Evolutionary conservation across 1,140 invertebrate genomes (phyloP), one percentile per base, ranked within the genome.

Genomic region (Caligus rogercresseyi): DNA sequence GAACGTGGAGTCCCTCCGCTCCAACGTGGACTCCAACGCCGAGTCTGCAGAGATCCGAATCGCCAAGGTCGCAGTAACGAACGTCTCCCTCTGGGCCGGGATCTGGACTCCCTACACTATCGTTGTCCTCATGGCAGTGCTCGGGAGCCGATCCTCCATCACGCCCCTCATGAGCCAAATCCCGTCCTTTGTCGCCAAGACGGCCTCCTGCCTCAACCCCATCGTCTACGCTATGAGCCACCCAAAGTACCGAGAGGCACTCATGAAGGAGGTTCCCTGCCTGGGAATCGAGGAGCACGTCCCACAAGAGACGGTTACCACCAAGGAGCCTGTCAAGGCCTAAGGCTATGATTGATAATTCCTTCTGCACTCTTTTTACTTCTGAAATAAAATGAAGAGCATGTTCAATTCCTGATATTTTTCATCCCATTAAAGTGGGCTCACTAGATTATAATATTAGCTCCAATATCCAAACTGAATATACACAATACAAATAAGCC

Each of bases 21-120:
- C 69, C 18, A 71, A 71, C 58, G 61, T 25, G 4, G 56, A 25
- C 24, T 63, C 66, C 60, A 67, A 68, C 20, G 64, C 60, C 4
- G 68, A 69, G 61, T 65, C 64, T 23, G 68, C 68, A 15, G 69
- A 70, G 51, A 64, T 70, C 15, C 61, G 68, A 25, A 67, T 73
- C 11, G 74, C 74, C 3, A 74, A 75, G 66, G 70, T 75, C 19
- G 70, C 74, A 16, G 68, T 74, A 63, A 70, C 69, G 20, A 74
- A 74, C 58, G 67, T 76, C 19, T 54, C 66, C 3, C 67, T 74
- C 18, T 76, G 69, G 68, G 60, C 74, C 24, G 54, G 70, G 18
- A 73, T 72, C 21, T 76, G 74, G 74, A 65, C 64, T 26, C 74
- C 74, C 14, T 76, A 76, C 67, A 72, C 72, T 14, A 69, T 70